Percentiles rank a stretch among this genome's conserved stretches.
Evolutionary conservation across 2,888 invertebrate genomes (phyloP).

Genomic region (Phytoseiulus persimilis): DNA sequence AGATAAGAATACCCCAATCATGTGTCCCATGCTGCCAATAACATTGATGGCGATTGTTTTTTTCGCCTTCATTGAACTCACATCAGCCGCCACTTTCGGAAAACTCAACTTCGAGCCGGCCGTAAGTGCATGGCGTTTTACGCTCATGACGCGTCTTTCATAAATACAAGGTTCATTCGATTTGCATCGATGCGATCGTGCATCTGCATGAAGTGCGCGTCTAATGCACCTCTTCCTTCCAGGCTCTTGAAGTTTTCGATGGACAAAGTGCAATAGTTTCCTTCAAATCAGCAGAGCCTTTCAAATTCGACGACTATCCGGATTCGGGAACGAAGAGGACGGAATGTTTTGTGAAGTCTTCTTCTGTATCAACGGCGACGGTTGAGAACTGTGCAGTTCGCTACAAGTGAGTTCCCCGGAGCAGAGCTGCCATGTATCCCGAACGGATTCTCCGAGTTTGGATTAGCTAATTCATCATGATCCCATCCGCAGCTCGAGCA

Average conservation of each 20-base stretch:
- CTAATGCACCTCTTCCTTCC: background rate
- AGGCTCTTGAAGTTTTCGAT: background rate
- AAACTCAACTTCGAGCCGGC: background rate
- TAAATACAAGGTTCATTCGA: no score
- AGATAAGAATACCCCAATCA: background rate
- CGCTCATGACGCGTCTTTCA: no score
- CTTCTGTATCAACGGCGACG: background rate
- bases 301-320: background rate
- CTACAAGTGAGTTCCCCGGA: background rate
- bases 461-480: no score
- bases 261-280: background rate
- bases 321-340: background rate
- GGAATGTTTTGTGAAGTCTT: background rate
- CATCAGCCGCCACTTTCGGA: background rate
- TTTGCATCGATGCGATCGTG: no score
- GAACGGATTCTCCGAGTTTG: no score
- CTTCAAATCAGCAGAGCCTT: background rate
- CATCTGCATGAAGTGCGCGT: background rate
- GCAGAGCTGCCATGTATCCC: background rate
- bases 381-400: background rate
- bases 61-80: conserved; percentile 22
- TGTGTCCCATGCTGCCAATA: conserved; percentile 32
- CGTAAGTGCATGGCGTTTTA: no score
- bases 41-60: background rate
- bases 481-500: background rate